Evolutionary conservation across 2,113 vertebrate genomes (phyloP).

Genomic region (Indri indri): DNA sequence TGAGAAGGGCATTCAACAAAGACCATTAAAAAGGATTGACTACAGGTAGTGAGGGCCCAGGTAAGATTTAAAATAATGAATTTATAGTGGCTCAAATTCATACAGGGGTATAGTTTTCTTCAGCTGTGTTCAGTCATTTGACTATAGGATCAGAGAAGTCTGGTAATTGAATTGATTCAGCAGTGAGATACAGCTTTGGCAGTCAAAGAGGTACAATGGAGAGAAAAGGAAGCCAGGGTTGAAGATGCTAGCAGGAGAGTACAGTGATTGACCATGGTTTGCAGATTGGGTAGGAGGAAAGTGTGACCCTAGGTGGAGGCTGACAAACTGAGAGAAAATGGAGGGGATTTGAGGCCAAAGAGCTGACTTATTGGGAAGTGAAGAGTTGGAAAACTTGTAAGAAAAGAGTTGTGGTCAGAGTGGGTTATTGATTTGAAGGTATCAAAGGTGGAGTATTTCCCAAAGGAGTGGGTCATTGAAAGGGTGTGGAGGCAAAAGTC

Average conservation of each 20-base stretch:
- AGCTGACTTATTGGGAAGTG: not conserved
- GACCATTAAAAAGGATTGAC: not conserved
- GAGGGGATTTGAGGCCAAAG: not conserved
- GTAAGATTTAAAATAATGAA: not conserved
- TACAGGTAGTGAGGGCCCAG: not conserved
- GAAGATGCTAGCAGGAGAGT: not conserved
- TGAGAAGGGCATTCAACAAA: not conserved
- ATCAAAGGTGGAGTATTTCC: not conserved
- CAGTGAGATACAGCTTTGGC: not conserved
- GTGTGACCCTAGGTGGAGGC: not conserved
- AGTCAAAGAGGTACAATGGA: not conserved
- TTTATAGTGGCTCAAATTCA: constrained; percentile 19
- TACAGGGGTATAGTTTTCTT: not conserved
- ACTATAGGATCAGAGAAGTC: not conserved
- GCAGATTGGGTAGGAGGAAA: not conserved
- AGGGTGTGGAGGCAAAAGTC: not conserved
- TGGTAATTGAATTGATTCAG: not conserved
- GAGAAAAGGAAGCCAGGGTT: not conserved
- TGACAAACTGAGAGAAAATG: not conserved
- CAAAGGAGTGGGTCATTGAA: not conserved
- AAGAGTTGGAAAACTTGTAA: not conserved
- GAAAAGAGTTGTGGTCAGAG: not conserved
- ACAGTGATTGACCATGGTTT: not conserved
- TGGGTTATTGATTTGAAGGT: not conserved
- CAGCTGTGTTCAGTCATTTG: constrained; percentile 9